A percentile compares a stretch with the other conserved stretches of the same genome.
Conservation (phyloP, 1,140 invertebrate genomes). For the Coenobita brevimanus region DNA sequence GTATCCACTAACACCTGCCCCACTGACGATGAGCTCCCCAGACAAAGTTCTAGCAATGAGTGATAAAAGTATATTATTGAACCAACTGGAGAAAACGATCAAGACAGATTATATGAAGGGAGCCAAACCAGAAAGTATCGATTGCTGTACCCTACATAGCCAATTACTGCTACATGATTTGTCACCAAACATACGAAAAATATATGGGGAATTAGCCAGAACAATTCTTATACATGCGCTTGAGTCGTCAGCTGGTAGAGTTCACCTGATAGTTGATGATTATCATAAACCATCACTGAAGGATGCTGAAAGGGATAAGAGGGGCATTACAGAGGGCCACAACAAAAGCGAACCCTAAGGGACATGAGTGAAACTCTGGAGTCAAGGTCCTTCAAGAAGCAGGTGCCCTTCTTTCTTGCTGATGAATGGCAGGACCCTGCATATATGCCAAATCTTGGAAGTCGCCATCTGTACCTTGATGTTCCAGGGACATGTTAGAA, state of each 20-base stretch:
- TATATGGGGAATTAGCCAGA: conserved; percentile 6
- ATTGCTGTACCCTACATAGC: no score
- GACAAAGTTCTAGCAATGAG: no score
- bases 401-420: neutral
- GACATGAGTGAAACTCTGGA: neutral
- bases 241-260: neutral
- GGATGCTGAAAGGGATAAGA: neutral
- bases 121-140: no score
- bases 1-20: no score
- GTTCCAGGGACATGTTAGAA: neutral
- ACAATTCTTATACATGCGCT: neutral
- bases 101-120: no score
- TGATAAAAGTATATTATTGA: no score
- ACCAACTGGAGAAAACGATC: no score
- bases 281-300: neutral
- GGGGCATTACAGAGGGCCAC: neutral
- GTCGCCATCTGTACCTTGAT: neutral
- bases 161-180: no score
- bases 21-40: no score
- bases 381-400: conserved; percentile 5
- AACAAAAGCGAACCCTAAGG: neutral
- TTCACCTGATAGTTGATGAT: conserved; percentile 6
- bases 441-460: neutral
- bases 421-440: conserved; percentile 4
- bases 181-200: neutral